Base-by-base conservation (phyloP, 2,113 vertebrate genomes). In the Cyanoramphus novaezelandiae region DNA sequence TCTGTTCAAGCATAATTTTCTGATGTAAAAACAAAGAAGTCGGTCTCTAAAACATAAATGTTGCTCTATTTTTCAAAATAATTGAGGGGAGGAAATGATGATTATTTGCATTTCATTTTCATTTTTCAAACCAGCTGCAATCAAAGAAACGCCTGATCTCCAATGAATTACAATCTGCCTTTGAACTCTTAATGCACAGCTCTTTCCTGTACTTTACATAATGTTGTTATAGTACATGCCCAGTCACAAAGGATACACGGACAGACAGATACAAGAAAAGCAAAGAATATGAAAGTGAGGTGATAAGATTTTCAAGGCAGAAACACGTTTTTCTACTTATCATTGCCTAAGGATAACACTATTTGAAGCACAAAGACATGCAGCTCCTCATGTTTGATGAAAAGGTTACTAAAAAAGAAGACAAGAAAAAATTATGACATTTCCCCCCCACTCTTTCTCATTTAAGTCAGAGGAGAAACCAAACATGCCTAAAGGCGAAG, bases 241-340 rank as follows among this genome's bases (percentile, higher is more conserved):
- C 77, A 72, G 89, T 52, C 87, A 95, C 82, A 96, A 95, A 95
- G 50, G n/a, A 86, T 69, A 69, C 74, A 86, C n/a, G 81, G 53
- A n/a, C 29, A 87, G 70, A 68, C 28, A 96, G 52, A 92, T 67
- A 91, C 28, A 82, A 94, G 78, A 75, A 47, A 95, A 96, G 50
- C 67, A 53, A 97, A 93, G 63, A 96, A 89, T 96, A 59, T 86
- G 71, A 96, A 84, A 96, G 71, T 27, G 77, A 95, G 89, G 6
- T 91, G 97, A 67, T 84, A 97, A 95, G 84, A 95, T 91, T 90
- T 96, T 62, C 87, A 65, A 97, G 90, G 87, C 70, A 92, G 63
- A 89, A 94, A 90, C 43, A 95, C 82, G 39, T 86, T 96, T 96
- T 94, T 80, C 71, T 93, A 95, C 79, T 95, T 95, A 82, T 64